Evolutionary conservation across 2,797 vertebrate species (phyloP), one percentile per base, ranked within the genome.

Genomic region (Petrocephalus schoutedeni): DNA sequence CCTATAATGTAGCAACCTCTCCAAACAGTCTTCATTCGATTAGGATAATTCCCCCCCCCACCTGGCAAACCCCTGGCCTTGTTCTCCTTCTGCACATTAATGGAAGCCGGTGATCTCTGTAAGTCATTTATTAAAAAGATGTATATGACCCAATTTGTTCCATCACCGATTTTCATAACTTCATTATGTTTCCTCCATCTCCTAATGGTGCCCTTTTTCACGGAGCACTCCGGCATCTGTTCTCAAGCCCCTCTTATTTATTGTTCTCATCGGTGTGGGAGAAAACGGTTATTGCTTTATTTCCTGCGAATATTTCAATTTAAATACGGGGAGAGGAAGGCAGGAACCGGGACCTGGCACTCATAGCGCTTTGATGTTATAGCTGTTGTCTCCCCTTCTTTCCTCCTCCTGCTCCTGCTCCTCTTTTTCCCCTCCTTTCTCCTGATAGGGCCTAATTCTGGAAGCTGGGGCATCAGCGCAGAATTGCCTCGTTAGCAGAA

Each of bases 401-500:
- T 21, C 7, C 28, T 74, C 23, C 36, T 67, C 85, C 54, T 86
- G 49, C 88, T 89, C 36, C 28, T 28, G 28, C 28, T 28, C 84
- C 67, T 23, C 51, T 86, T 64, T 28, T 28, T 0, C 2, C 1
- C 7, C 21, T 49, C 45, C 36, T 51, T 36, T 83, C n/a, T n/a
- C 49, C 89, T 91, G 90, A 21, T 87, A 88, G 90, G 89, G 90
- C 91, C 89, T 92, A 91, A 93, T 92, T 92, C 91, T 91, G 89
- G 90, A 90, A 91, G 93, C 91, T 93, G 93, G 95, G 93, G 91
- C 92, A 93, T 83, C 94, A 93, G 90, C 87, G 91, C 89, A 7
- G 82, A 94, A 94, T 95, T 95, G 94, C 93, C 94, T 95, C 94
- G 95, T 95, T 96, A 95, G 95, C 95, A 95, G 93, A 94, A 94